These are phyloP conservation scores for Trididemnum miniatum DNA, from an alignment of 23 tunicate genomes.

Conservation along the genomic window DNA sequence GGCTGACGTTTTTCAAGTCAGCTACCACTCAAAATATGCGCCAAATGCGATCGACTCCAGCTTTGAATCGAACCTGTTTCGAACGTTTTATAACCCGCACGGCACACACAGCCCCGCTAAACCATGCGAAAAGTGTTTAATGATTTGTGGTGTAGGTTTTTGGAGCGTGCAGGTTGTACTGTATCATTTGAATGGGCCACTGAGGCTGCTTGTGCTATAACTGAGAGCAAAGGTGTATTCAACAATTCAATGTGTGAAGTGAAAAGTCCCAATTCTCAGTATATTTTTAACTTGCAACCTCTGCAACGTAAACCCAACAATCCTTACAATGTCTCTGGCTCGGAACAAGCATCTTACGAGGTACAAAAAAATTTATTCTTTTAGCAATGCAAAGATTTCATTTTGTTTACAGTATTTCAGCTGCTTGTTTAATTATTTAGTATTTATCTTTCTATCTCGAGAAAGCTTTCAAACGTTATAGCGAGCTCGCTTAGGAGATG, in stretches of 20 bases:
- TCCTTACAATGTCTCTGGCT: constrained; percentile 43
- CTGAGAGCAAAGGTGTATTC: constrained; percentile 1
- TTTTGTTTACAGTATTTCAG: no score
- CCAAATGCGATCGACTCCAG: no score
- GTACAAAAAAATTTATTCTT: neutral
- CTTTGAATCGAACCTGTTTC: neutral
- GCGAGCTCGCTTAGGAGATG: no score
- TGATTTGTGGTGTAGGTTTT: constrained; percentile 30
- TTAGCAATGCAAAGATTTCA: no score
- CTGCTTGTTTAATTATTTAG: no score
- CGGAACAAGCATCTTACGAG: neutral
- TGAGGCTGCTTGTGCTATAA: constrained; percentile 51
- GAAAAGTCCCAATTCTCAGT: constrained; percentile 26
- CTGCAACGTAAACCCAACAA: constrained; percentile 17
- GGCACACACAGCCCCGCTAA: no score
- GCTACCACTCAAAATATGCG: no score
- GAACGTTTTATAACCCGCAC: no score
- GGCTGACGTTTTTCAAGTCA: no score
- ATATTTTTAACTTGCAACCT: constrained; percentile 40
- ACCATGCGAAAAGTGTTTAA: no score
- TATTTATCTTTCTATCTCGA: no score
- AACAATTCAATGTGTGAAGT: constrained; percentile 44
- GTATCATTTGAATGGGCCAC: constrained; percentile 51
- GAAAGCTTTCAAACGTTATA: no score
- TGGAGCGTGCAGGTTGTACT: constrained; percentile 40